Evolutionary conservation across 2,797 vertebrate species (phyloP).

Genomic region (Tauraco hartlaubi): DNA sequence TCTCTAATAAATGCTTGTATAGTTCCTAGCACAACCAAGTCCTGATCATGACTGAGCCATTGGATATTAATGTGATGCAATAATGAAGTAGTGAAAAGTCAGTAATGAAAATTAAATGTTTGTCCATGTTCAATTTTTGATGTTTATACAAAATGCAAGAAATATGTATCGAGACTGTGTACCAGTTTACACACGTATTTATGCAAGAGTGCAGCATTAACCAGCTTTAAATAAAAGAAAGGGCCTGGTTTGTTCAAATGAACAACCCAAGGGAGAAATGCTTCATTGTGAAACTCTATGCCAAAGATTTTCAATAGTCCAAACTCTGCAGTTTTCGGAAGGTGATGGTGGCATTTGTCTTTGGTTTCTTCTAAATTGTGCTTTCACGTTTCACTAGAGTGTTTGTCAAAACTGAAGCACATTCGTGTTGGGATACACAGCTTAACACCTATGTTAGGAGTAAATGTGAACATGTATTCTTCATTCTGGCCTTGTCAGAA

Average conservation of each 20-base stretch:
- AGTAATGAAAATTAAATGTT: neutral
- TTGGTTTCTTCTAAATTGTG: neutral
- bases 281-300: neutral
- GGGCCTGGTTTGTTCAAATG: neutral
- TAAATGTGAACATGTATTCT: neutral
- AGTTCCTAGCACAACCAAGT: neutral
- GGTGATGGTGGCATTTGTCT: neutral
- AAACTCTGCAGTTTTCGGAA: neutral
- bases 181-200: neutral
- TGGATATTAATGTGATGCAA: neutral
- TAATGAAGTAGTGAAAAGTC: neutral
- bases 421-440: neutral
- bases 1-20: neutral
- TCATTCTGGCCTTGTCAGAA: neutral
- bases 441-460: accelerated
- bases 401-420: neutral
- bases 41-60: neutral
- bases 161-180: neutral
- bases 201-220: neutral
- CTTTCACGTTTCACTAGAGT: neutral
- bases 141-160: neutral
- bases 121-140: neutral
- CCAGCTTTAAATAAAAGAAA: neutral
- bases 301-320: neutral
- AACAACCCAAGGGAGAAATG: neutral